These are phyloP conservation scores for Bacillus rossius DNA, from an alignment of 1,140 invertebrate species.

Conservation along the genomic window DNA sequence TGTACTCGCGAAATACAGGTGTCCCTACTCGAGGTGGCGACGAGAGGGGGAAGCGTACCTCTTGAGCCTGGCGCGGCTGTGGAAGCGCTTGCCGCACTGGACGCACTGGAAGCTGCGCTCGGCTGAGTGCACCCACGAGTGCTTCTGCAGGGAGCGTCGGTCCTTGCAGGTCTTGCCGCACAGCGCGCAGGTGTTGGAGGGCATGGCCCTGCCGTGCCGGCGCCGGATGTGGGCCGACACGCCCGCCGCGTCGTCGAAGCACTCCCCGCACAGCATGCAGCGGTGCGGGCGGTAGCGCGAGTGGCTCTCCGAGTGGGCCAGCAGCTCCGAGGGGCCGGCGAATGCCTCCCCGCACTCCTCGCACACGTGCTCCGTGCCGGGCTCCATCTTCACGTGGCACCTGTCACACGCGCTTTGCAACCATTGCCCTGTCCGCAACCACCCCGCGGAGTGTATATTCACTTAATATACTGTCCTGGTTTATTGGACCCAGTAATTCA, in stretches of 20 bases:
- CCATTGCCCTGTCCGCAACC: background rate
- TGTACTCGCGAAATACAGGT: no score
- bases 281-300: slow-evolving; percentile 30
- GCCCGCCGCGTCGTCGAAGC: slow-evolving; percentile 48
- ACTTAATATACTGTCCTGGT: background rate
- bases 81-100: slow-evolving; percentile 61
- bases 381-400: slow-evolving; percentile 46
- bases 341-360: slow-evolving; percentile 10
- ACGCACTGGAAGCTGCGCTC: slow-evolving; percentile 55
- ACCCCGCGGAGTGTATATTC: background rate
- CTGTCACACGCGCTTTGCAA: slow-evolving; percentile 23
- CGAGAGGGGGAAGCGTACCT: no score
- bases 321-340: slow-evolving; percentile 1
- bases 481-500: background rate
- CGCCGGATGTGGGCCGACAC: slow-evolving; percentile 51
- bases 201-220: slow-evolving; percentile 48
- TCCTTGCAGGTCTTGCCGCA: slow-evolving; percentile 62
- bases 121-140: slow-evolving; percentile 54
- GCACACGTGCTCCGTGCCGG: slow-evolving; percentile 7
- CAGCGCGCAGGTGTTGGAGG: slow-evolving; percentile 52
- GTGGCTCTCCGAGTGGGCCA: slow-evolving; percentile 16
- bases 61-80: slow-evolving; percentile 55
- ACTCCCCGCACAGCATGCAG: slow-evolving; percentile 60
- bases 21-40: no score
- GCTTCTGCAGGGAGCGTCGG: slow-evolving; percentile 58